Evolutionary conservation across 2,888 invertebrate species (phyloP).

Genomic region (Tyria jacobaeae): DNA sequence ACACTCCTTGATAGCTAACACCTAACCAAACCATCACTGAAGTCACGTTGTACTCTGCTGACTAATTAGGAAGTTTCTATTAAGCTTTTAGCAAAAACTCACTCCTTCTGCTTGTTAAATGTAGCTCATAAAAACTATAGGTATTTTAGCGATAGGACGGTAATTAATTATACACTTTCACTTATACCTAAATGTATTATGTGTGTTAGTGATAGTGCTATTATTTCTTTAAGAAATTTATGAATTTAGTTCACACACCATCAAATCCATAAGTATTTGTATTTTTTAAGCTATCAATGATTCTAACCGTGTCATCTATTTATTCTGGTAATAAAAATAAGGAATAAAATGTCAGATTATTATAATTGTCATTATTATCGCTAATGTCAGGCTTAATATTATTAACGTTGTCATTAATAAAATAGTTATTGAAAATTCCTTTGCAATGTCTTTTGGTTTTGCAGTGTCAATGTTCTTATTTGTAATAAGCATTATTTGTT

Average conservation of each 20-base stretch:
- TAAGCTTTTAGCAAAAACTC: too few species aligned
- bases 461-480: not conserved
- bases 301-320: not conserved
- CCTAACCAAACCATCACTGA: too few species aligned
- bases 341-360: not conserved
- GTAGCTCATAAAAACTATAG: too few species aligned
- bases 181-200: slow-evolving; percentile 2
- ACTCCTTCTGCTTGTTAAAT: too few species aligned
- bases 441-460: slow-evolving; percentile 5
- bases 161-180: too few species aligned
- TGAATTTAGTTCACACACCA: slow-evolving; percentile 1
- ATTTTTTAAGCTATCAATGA: slow-evolving; percentile 3
- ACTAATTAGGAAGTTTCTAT: too few species aligned
- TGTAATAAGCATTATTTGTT: not conserved
- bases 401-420: slow-evolving; percentile 2
- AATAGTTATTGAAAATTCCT: slow-evolving; percentile 13
- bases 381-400: not conserved
- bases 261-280: slow-evolving; percentile 4
- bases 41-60: too few species aligned
- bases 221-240: slow-evolving; percentile 3
- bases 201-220: not conserved
- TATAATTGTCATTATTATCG: not conserved
- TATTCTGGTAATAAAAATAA: not conserved
- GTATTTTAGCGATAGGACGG: too few species aligned
- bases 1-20: too few species aligned